Evolutionary conservation across 2,888 invertebrate species (phyloP).

Genomic region (Spisula subtruncata): DNA sequence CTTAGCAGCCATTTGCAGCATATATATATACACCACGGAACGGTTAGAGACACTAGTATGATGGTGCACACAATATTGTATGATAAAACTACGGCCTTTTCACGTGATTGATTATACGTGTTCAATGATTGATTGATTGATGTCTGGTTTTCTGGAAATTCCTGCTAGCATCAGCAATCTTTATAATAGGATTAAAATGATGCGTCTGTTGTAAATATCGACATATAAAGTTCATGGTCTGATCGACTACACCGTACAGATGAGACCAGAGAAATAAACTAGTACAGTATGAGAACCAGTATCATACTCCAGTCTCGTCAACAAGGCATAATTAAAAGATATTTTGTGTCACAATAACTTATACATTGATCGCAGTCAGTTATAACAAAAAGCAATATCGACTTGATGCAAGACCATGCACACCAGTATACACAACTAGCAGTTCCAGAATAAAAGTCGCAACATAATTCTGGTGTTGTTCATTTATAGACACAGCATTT

Average conservation of each 20-base stretch:
- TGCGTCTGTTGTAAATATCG: slow-evolving; percentile 14
- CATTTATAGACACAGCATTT: too few relatives aligned
- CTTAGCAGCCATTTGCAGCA: not conserved
- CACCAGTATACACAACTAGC: too few relatives aligned
- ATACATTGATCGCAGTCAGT: too few relatives aligned
- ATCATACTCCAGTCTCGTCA: too few relatives aligned
- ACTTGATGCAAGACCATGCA: too few relatives aligned
- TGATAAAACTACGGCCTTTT: not conserved
- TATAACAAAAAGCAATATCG: too few relatives aligned
- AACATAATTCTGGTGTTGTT: too few relatives aligned
- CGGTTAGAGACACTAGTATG: not conserved
- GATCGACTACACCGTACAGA: not conserved
- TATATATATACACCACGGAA: not conserved
- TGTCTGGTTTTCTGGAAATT: not conserved
- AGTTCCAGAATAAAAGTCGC: too few relatives aligned
- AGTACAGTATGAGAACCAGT: too few relatives aligned
- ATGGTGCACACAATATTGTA: not conserved
- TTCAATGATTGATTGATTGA: slow-evolving; percentile 2
- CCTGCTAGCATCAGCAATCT: slow-evolving; percentile 16
- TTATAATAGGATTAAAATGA: slow-evolving; percentile 27
- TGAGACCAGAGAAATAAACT: not conserved
- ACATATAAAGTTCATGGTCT: not conserved
- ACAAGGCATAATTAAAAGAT: too few relatives aligned
- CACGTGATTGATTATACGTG: not conserved
- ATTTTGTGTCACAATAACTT: too few relatives aligned